A percentile compares a stretch with the other conserved stretches of the same genome.
These are phyloP conservation scores for Aegithalos caudatus DNA, from an alignment of 2,113 vertebrate species.

Conservation along the genomic window DNA sequence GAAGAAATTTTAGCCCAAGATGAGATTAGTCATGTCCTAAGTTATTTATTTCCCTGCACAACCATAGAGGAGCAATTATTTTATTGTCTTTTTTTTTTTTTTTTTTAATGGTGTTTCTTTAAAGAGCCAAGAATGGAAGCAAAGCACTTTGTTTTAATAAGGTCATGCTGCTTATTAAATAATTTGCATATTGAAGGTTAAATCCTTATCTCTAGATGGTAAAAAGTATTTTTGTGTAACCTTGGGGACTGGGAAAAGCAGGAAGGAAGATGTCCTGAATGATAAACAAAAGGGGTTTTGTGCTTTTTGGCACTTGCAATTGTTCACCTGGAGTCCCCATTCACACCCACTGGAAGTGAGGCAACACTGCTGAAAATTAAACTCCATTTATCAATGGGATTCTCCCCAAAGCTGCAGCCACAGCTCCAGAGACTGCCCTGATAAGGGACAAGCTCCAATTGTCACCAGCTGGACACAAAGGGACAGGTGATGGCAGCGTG, in stretches of 20 bases:
- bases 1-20: background rate
- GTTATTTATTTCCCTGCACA: background rate
- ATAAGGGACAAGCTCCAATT: background rate
- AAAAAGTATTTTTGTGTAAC: background rate
- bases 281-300: background rate
- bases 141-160: conserved; percentile 38
- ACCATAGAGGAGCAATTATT: background rate
- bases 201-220: background rate
- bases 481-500: background rate
- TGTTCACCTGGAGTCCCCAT: background rate
- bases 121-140: background rate
- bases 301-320: background rate
- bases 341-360: background rate
- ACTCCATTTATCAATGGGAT: background rate
- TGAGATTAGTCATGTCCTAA: background rate
- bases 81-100: background rate
- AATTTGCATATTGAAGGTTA: conserved; percentile 29
- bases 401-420: background rate
- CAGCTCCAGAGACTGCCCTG: background rate
- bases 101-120: background rate
- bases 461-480: background rate
- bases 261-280: background rate
- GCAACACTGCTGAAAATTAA: background rate
- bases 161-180: background rate
- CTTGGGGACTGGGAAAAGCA: background rate